These are phyloP conservation scores for Candidula unifasciata DNA, from an alignment of 2,888 invertebrate genomes.

Conservation along the genomic window DNA sequence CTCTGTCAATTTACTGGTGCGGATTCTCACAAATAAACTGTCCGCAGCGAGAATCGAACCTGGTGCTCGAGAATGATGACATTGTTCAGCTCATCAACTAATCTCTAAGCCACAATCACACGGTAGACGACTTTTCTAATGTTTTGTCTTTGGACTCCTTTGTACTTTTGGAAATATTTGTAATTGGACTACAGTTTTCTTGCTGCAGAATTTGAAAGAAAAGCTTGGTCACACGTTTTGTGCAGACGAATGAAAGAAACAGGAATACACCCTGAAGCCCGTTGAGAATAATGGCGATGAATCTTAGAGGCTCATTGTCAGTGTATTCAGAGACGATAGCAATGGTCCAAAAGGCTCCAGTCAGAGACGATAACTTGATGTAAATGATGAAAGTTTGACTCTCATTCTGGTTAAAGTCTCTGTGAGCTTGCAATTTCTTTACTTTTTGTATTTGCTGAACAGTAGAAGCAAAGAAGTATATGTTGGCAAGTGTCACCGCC, in stretches of 20 bases:
- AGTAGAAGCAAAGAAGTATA: constrained; percentile 25
- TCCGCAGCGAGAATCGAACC: too few relatives aligned
- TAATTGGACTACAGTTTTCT: background rate
- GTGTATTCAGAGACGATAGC: constrained; percentile 25
- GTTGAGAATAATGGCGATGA: constrained; percentile 36
- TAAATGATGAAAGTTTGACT: constrained; percentile 31
- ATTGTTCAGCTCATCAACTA: background rate
- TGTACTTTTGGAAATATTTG: background rate
- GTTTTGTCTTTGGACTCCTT: background rate
- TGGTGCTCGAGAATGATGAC: too few relatives aligned
- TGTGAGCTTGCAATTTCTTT: constrained; percentile 19
- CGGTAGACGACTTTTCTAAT: background rate
- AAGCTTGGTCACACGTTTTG: constrained; percentile 29
- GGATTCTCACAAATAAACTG: too few relatives aligned
- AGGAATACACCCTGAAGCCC: constrained; percentile 43
- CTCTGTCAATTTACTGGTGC: too few relatives aligned
- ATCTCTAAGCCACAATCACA: background rate
- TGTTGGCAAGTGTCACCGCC: background rate
- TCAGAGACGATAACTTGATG: constrained; percentile 46
- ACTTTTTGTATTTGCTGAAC: constrained; percentile 35
- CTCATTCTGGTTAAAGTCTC: constrained; percentile 6
- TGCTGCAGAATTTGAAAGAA: background rate
- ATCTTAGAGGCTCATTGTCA: constrained; percentile 32
- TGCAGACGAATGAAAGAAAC: constrained; percentile 43
- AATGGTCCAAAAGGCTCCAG: constrained; percentile 40